A percentile compares a stretch with the other conserved stretches of the same genome.
Evolutionary conservation across 2,888 invertebrate genomes (phyloP).

Genomic region (Spisula solida): DNA sequence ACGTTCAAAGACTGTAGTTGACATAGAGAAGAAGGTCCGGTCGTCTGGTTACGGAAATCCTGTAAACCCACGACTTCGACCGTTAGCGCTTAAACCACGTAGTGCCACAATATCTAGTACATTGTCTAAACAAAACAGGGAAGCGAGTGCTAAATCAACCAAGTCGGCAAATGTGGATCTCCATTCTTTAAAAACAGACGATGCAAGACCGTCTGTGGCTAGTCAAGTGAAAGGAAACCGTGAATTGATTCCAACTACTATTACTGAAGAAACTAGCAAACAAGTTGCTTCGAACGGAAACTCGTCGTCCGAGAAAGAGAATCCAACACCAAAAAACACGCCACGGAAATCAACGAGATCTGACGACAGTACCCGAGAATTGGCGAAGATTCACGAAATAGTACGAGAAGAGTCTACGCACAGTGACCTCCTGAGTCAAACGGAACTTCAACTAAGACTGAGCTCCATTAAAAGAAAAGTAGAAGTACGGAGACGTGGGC

Average conservation of each 20-base stretch:
- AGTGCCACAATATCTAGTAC: constrained; percentile 54
- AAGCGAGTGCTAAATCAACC: constrained; percentile 63
- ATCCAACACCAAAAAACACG: constrained; percentile 44
- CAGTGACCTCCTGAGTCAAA: constrained; percentile 61
- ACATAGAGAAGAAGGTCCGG: constrained; percentile 55
- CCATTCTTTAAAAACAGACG: constrained; percentile 23
- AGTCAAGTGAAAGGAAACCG: constrained; percentile 44
- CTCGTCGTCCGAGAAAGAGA: constrained; percentile 55
- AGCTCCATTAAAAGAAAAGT: constrained; percentile 71
- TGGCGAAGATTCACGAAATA: constrained; percentile 62
- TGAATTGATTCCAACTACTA: constrained; percentile 55
- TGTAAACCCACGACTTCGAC: constrained; percentile 59
- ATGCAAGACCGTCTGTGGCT: constrained; percentile 36
- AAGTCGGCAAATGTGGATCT: constrained; percentile 34
- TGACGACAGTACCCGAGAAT: constrained; percentile 19
- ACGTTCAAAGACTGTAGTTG: constrained; percentile 49
- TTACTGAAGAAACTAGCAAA: constrained; percentile 47
- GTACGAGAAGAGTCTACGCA: constrained; percentile 65
- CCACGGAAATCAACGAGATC: constrained; percentile 32
- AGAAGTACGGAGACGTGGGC: constrained; percentile 61
- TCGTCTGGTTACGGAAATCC: constrained; percentile 69
- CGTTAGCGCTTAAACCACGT: constrained; percentile 61
- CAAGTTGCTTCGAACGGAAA: constrained; percentile 30
- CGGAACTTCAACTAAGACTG: constrained; percentile 56
- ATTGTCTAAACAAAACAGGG: constrained; percentile 36